phyloP scores from a whole-genome alignment of 37 sponge, comb jelly and placozoan species.

The Geodia barretti region DNA sequence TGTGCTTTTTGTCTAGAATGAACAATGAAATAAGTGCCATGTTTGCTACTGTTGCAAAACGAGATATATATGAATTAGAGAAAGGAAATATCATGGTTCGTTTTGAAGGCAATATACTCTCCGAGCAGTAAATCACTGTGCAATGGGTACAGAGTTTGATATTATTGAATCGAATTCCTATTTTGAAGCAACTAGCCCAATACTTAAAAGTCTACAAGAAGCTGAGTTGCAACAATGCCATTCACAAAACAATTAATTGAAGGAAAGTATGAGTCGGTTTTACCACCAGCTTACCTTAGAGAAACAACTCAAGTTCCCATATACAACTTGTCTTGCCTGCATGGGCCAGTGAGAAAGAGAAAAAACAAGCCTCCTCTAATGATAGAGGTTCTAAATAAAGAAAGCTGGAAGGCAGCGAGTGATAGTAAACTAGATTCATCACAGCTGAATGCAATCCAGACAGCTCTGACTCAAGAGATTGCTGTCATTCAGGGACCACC shows the following conservation, averaged over 20 bases:
- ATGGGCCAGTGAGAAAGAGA: neutral
- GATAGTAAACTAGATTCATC: conserved; percentile 60
- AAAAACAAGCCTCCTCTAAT: neutral
- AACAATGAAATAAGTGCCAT: conserved; percentile 32
- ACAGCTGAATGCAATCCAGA: conserved; percentile 67
- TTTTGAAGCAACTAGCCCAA: conserved; percentile 87
- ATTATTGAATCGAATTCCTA: conserved; percentile 87
- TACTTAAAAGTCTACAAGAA: conserved; percentile 57
- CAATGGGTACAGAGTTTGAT: conserved; percentile 10
- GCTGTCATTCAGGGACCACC: conserved; percentile 95
- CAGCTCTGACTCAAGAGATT: conserved; percentile 74
- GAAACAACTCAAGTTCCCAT: neutral
- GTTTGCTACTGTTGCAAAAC: conserved; percentile 70
- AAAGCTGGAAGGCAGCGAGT: conserved; percentile 35
- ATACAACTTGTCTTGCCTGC: conserved; percentile 3
- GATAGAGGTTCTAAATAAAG: conserved; percentile 5
- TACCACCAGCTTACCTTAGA: conserved; percentile 42
- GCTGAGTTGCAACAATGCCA: conserved; percentile 49
- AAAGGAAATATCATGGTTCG: conserved; percentile 60
- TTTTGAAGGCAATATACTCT: conserved; percentile 73
- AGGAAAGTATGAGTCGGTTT: neutral
- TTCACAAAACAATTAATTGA: conserved; percentile 68
- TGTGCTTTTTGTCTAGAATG: conserved; percentile 76
- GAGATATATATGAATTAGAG: conserved; percentile 43
- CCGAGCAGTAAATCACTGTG: conserved; percentile 40